phyloP scores from a whole-genome alignment of 2,888 invertebrate species.

The Platycnemis pennipes region DNA sequence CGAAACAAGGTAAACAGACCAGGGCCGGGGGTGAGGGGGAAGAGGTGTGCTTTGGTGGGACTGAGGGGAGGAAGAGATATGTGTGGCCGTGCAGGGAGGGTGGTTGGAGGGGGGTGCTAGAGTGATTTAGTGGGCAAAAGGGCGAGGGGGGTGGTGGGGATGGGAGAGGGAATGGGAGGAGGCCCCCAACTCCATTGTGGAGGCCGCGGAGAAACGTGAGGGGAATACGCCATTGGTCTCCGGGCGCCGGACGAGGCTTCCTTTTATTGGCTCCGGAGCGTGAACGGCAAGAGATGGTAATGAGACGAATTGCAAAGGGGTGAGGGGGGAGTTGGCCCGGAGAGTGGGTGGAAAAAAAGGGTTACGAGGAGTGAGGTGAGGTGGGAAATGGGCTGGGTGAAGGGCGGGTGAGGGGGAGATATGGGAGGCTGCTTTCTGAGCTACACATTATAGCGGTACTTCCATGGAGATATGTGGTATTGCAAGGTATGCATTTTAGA shows the following conservation, averaged over 20 bases:
- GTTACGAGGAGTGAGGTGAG: not conserved
- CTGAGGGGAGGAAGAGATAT: not conserved
- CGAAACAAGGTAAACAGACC: slow-evolving; percentile 9
- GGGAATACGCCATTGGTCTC: not conserved
- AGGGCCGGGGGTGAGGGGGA: not conserved
- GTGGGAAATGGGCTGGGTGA: not conserved
- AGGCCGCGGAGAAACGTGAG: slow-evolving; percentile 11
- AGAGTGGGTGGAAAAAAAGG: not conserved
- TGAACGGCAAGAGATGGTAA: slow-evolving; percentile 51
- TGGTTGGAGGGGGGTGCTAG: not conserved
- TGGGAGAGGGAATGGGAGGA: not conserved
- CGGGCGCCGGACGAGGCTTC: slow-evolving; percentile 30
- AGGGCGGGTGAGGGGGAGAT: too few relatives aligned
- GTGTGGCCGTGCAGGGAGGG: not conserved
- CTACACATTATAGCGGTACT: too few relatives aligned
- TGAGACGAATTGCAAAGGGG: not conserved
- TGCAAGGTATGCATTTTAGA: too few relatives aligned
- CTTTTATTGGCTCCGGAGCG: slow-evolving; percentile 11
- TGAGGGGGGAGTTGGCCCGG: not conserved
- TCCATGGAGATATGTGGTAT: too few relatives aligned
- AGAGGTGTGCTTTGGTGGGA: not conserved
- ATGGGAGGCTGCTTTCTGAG: too few relatives aligned
- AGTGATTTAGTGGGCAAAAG: too few relatives aligned
- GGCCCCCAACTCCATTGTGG: not conserved
- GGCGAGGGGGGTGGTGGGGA: not conserved